phyloP scores from a whole-genome alignment of 2,113 vertebrate genomes.

The Laticauda colubrina region DNA sequence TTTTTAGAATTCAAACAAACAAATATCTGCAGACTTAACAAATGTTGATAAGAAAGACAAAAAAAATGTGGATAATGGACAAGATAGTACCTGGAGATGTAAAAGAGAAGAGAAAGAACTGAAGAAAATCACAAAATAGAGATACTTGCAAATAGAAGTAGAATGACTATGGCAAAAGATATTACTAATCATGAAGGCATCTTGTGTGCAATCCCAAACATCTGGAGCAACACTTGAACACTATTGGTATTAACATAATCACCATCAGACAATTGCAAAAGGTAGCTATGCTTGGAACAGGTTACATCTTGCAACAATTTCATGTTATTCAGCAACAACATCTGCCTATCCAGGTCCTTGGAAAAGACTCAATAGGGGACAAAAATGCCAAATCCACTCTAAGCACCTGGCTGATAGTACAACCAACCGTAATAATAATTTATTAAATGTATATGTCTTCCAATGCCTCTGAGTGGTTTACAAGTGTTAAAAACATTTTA shows the following conservation, averaged over 20 bases:
- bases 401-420: not conserved
- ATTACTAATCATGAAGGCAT: not conserved
- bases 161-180: not conserved
- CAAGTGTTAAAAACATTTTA: not conserved
- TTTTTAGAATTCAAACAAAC: not conserved
- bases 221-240: not conserved
- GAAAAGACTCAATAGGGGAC: not conserved
- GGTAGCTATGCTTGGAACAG: not conserved
- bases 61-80: not conserved
- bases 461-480: not conserved
- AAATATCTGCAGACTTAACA: not conserved
- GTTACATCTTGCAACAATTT: not conserved
- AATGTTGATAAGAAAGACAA: not conserved
- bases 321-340: not conserved
- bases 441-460: not conserved
- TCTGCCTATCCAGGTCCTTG: not conserved
- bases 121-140: not conserved
- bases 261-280: not conserved
- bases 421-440: not conserved
- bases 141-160: not conserved
- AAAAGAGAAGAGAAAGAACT: not conserved
- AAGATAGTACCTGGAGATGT: not conserved
- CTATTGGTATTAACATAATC: not conserved
- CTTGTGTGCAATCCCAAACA: not conserved
- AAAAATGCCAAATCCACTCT: not conserved